Percentiles rank a stretch among this genome's conserved stretches.
phyloP scores from a whole-genome alignment of 2,113 vertebrate species.

The Campylomormyrus tamandua region DNA sequence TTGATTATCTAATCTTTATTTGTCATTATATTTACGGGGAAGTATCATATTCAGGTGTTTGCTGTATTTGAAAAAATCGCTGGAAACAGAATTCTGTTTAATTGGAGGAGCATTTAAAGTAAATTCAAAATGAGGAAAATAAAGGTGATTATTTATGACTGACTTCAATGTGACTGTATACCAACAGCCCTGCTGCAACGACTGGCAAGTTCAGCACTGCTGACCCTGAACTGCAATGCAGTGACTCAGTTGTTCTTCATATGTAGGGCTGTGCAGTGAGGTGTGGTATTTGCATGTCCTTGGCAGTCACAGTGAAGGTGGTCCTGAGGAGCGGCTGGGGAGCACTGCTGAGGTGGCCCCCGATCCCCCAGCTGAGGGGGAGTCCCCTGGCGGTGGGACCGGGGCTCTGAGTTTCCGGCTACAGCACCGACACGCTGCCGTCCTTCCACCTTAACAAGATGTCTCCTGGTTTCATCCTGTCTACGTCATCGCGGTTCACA shows the following conservation, averaged over 20 bases:
- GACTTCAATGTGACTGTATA: background rate
- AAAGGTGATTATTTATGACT: background rate
- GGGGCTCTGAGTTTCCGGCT: conserved; percentile 23
- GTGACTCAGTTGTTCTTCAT: background rate
- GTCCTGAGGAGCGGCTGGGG: background rate
- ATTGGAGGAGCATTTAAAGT: background rate
- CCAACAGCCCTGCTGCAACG: too few relatives aligned
- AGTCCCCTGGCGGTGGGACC: background rate
- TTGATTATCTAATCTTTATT: background rate
- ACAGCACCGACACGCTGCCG: conserved; percentile 52
- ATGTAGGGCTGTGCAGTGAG: background rate
- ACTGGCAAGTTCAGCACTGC: background rate
- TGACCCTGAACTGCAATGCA: background rate
- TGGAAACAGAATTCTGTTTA: background rate
- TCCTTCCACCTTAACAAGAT: conserved; percentile 68
- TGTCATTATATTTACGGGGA: background rate
- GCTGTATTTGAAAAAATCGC: background rate
- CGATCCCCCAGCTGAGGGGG: background rate
- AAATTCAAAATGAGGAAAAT: background rate
- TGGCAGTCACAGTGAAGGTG: background rate
- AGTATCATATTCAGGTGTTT: background rate
- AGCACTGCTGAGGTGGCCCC: background rate
- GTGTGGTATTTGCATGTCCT: background rate
- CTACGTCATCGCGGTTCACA: too few relatives aligned
- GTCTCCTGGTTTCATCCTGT: conserved; percentile 37